A percentile compares a stretch with the other conserved stretches of the same genome.
These are phyloP conservation scores for Cryptoblepharus egeriae DNA, from an alignment of 2,797 vertebrate genomes.

Conservation along the genomic window DNA sequence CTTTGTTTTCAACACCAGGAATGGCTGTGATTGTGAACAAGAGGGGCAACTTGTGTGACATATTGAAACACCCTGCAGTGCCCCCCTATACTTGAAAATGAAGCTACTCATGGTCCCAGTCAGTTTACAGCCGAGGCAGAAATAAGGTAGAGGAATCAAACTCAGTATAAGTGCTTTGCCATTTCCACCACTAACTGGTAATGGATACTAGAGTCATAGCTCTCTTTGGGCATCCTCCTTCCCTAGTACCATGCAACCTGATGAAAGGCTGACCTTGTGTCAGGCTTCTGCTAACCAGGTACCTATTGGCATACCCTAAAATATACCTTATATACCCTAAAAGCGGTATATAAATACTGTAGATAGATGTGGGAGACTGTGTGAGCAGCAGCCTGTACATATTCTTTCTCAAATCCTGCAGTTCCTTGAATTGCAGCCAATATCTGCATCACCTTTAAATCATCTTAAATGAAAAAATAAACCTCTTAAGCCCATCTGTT, in stretches of 20 bases:
- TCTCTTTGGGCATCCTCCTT: neutral
- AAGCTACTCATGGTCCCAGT: no score
- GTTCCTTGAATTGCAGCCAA: conserved; percentile 25
- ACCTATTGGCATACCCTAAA: no score
- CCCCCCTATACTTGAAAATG: neutral
- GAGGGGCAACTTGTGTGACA: no score
- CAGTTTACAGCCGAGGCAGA: no score
- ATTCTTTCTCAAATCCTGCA: neutral
- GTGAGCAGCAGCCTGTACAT: neutral
- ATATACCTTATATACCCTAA: no score
- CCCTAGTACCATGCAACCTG: neutral
- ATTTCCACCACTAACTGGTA: neutral
- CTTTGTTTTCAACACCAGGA: no score
- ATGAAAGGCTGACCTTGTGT: neutral
- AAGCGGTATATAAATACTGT: no score
- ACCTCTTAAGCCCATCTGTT: conserved; percentile 9
- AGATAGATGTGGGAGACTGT: no score
- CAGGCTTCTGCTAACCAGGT: neutral
- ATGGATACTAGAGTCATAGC: neutral
- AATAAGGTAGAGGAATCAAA: neutral
- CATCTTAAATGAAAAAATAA: conserved; percentile 3
- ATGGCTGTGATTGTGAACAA: no score
- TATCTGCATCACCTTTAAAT: neutral
- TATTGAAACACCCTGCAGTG: no score
- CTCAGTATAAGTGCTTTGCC: neutral